Conservation (phyloP, 2,888 invertebrate genomes). For the Lottia gigantea region DNA sequence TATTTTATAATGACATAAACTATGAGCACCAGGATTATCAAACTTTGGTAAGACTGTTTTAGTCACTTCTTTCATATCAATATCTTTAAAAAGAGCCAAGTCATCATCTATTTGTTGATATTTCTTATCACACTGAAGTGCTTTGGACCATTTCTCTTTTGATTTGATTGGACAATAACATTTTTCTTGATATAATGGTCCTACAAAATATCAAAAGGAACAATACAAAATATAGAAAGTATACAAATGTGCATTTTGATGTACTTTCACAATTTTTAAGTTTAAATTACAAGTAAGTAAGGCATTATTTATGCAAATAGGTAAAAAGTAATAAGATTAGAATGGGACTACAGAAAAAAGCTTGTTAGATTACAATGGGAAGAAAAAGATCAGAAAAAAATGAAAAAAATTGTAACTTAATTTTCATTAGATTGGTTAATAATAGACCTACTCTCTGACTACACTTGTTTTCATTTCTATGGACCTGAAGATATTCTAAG, state of each 20-base stretch:
- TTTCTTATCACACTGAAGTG: slow-evolving; percentile 72
- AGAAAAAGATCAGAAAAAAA: not conserved
- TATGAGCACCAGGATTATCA: slow-evolving; percentile 82
- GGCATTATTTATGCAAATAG: not conserved
- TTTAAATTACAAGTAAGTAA: not conserved
- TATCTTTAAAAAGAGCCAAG: slow-evolving; percentile 75
- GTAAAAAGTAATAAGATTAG: too few relatives aligned
- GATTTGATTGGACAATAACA: slow-evolving; percentile 83
- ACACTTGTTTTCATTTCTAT: too few relatives aligned
- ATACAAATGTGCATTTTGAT: too few relatives aligned
- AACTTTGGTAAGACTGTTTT: slow-evolving; percentile 77
- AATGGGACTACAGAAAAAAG: too few relatives aligned
- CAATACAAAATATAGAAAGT: slow-evolving; percentile 15
- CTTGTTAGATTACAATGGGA: too few relatives aligned
- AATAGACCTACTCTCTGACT: too few relatives aligned
- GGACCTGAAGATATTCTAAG: too few relatives aligned
- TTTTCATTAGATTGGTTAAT: too few relatives aligned
- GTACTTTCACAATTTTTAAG: too few relatives aligned
- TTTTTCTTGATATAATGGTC: slow-evolving; percentile 81
- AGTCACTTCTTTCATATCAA: slow-evolving; percentile 79
- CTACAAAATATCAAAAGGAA: slow-evolving; percentile 67
- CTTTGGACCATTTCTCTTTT: slow-evolving; percentile 76
- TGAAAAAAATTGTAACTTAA: too few relatives aligned
- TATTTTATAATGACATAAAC: slow-evolving; percentile 90
- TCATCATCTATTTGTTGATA: slow-evolving; percentile 81